A percentile compares a stretch with the other conserved stretches of the same genome.
phyloP scores from a whole-genome alignment of 2,113 vertebrate genomes.

The Tragulus kanchil region DNA sequence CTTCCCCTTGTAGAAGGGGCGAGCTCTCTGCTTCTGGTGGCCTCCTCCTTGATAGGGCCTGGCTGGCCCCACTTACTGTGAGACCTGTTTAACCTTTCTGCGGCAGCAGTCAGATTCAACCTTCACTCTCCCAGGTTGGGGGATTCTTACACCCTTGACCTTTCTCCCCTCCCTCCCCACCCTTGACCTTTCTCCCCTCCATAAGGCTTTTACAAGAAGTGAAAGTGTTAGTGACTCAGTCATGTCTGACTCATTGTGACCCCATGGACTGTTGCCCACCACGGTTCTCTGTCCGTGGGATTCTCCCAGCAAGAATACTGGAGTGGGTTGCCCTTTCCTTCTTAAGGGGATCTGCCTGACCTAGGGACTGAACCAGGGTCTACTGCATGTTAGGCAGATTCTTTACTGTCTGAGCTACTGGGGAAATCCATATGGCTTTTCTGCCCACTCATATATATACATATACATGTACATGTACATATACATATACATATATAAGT shows the following conservation, averaged over 20 bases:
- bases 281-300: background rate
- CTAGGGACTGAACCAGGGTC: background rate
- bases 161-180: background rate
- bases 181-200: background rate
- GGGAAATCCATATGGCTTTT: background rate
- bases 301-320: background rate
- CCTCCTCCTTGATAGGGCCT: background rate
- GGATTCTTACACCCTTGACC: background rate
- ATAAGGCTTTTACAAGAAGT: background rate
- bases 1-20: background rate
- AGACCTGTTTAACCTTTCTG: background rate
- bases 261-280: background rate
- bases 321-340: background rate
- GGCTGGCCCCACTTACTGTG: background rate
- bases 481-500: background rate
- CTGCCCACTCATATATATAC: background rate
- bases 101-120: background rate
- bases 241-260: background rate
- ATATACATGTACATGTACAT: too few species aligned
- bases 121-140: background rate
- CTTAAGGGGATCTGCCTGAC: background rate
- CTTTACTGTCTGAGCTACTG: background rate
- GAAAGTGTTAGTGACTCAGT: background rate
- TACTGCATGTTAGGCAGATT: background rate
- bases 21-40: background rate